These are phyloP conservation scores for Meriones psammophilus DNA, from an alignment of 2,797 vertebrate genomes.

Conservation along the genomic window DNA sequence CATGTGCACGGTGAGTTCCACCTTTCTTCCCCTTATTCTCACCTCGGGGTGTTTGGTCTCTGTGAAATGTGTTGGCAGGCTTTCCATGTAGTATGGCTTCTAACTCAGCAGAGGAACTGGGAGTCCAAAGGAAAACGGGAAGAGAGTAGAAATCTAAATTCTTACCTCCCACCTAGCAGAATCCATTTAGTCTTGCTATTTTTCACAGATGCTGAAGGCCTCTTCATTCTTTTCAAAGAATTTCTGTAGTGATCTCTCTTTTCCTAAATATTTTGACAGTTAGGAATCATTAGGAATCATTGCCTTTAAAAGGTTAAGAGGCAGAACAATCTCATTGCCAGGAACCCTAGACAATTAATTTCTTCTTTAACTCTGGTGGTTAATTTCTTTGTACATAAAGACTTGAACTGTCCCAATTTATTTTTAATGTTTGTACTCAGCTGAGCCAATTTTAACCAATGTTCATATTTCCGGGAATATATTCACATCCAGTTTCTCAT, in stretches of 20 bases:
- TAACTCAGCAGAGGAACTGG: background rate
- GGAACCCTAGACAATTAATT: background rate
- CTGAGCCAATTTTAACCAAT: background rate
- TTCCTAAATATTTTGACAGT: background rate
- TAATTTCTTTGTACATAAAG: background rate
- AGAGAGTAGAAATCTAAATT: background rate
- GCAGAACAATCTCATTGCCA: background rate
- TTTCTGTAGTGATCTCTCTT: background rate
- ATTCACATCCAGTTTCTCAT: background rate
- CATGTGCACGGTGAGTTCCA: background rate
- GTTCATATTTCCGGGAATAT: background rate
- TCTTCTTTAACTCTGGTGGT: background rate
- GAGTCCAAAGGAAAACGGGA: background rate
- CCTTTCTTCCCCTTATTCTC: background rate
- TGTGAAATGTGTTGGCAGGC: background rate
- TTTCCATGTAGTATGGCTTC: background rate
- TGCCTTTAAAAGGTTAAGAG: background rate
- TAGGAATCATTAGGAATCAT: background rate
- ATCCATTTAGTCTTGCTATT: background rate
- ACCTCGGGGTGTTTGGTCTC: background rate
- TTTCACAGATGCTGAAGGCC: background rate
- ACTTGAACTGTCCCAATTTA: background rate
- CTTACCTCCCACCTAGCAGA: background rate
- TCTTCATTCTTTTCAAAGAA: background rate
- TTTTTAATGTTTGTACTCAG: background rate